Evolutionary conservation across 2,888 invertebrate genomes (phyloP), one percentile per base, ranked within the genome.

Genomic region (Diarsia rubi): DNA sequence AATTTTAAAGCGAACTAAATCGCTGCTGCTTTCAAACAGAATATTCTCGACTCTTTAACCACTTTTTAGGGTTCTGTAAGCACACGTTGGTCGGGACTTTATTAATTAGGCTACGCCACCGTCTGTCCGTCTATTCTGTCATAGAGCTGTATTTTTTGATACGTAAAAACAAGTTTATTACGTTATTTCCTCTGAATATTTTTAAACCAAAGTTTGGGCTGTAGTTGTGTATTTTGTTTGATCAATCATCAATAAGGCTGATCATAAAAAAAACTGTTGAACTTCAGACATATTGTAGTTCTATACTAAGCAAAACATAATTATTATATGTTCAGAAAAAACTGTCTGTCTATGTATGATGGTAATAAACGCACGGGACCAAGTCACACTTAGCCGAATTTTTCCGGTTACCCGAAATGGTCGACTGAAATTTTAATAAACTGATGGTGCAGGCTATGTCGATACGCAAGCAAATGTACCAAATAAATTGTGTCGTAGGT

Each of bases 381-480:
- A 21, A 44, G 9, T 49, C 16, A 1, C 16, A 24, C 21, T 49
- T 42, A 1, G 0, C 5, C 8, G 3, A 12, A 44, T 19, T 78
- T 78, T 27, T 76, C 62, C 9, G 27, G 49, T 44, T 59, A 42
- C 31, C 66, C 44, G 6, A 49, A 67, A 59, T 42, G 64, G 60
- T 70, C 21, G 44, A 63, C 68, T 81, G 77, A 73, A 81, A 63
- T 78, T 79, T 82, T 78, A 66, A 81, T 79, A 67, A 66, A 80
- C n/a, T n/a, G n/a, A 54, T 57, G 42, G 49, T 31, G 47, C 42
- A 37, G 3, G 21, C 19, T 57, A 49, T 62, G n/a, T 47, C 63
- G 42, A 67, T 66, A 45, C 27, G 12, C 21, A 9, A 45, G 65
- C 52, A 57, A 65, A 77, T 71, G 37, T 67, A 16, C 12, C 24